These are phyloP conservation scores for Zaprionus capensis DNA, from an alignment of 1,140 invertebrate species.

Conservation along the genomic window DNA sequence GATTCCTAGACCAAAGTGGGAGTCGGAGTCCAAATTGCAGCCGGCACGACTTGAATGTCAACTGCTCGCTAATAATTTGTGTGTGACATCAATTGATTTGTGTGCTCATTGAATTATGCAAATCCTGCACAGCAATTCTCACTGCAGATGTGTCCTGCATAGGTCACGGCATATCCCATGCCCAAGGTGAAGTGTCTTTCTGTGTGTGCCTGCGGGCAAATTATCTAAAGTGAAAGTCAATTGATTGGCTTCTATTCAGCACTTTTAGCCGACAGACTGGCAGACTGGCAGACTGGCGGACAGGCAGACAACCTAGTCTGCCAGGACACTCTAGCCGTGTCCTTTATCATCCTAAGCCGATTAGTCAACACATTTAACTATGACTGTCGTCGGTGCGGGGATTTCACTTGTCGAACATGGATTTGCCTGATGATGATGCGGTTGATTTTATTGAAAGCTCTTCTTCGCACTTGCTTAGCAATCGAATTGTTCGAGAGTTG, in stretches of 20 bases:
- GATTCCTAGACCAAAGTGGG: not conserved
- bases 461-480: constrained; percentile 19
- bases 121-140: constrained; percentile 64
- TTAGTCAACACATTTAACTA: constrained; percentile 49
- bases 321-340: constrained; percentile 3
- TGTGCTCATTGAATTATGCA: constrained; percentile 79
- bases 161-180: constrained; percentile 13
- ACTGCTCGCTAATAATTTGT: constrained; percentile 50
- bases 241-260: constrained; percentile 70
- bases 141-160: constrained; percentile 56
- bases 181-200: constrained; percentile 20
- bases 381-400: constrained; percentile 9
- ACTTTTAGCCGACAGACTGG: constrained; percentile 31
- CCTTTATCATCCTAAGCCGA: constrained; percentile 45
- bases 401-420: constrained; percentile 46
- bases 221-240: constrained; percentile 67
- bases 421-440: constrained; percentile 28
- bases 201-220: constrained; percentile 32
- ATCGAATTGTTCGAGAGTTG: constrained; percentile 9
- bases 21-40: constrained; percentile 4
- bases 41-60: constrained; percentile 21
- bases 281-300: not conserved
- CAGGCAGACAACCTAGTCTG: not conserved
- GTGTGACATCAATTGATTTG: constrained; percentile 67
- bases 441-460: constrained; percentile 49